Conservation (phyloP, 35 echinoderm and acorn worm genomes). For the Nesometra sesokonis region DNA sequence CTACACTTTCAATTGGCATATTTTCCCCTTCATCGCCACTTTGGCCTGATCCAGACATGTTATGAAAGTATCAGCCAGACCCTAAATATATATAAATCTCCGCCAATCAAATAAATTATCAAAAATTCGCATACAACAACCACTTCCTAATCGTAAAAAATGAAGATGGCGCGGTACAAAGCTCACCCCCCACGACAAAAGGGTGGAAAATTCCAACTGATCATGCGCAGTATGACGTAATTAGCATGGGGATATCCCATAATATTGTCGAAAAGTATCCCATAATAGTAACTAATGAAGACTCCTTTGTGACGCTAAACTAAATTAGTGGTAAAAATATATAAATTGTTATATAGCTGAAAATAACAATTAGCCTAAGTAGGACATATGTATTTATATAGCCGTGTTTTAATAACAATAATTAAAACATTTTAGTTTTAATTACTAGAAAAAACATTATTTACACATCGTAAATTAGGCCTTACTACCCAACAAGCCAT, state of each 20-base stretch:
- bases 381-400: too few relatives aligned
- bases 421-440: too few relatives aligned
- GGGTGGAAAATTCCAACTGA: conserved; percentile 11
- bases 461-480: too few relatives aligned
- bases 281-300: conserved; percentile 16
- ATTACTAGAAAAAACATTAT: too few relatives aligned
- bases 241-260: conserved; percentile 7
- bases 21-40: conserved; percentile 4
- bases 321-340: neutral
- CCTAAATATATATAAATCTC: neutral
- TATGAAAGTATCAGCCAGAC: neutral
- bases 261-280: conserved; percentile 3
- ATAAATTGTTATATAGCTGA: too few relatives aligned
- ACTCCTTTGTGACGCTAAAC: neutral
- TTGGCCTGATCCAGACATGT: neutral
- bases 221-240: conserved; percentile 22
- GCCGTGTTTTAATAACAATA: too few relatives aligned
- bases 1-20: neutral
- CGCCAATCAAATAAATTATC: neutral
- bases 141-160: neutral
- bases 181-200: conserved; percentile 25
- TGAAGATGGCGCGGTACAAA: conserved; percentile 10
- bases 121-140: neutral
- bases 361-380: too few relatives aligned
- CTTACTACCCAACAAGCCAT: too few relatives aligned